Evolutionary conservation across 2,888 invertebrate species (phyloP).

Genomic region (Agriopis leucophaearia): DNA sequence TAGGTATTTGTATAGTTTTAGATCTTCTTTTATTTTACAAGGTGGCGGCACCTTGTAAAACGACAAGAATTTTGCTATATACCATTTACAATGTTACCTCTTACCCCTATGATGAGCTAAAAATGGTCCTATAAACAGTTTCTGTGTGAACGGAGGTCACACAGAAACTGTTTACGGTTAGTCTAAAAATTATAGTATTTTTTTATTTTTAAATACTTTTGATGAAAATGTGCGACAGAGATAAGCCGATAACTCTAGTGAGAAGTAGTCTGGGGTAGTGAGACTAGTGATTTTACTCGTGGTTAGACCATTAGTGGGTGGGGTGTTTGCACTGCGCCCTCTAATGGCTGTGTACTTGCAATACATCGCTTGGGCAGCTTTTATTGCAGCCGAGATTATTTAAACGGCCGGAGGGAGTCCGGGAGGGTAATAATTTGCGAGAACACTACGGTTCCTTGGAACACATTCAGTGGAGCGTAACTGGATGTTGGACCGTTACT

Average conservation of each 20-base stretch:
- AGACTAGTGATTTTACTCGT: slow-evolving; percentile 47
- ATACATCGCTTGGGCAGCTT: slow-evolving; percentile 66
- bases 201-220: no score
- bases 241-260: slow-evolving; percentile 32
- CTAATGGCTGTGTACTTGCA: slow-evolving; percentile 66
- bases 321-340: slow-evolving; percentile 63
- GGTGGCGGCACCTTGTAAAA: no score
- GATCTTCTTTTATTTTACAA: no score
- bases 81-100: no score
- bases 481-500: slow-evolving; percentile 57
- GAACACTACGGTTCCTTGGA: slow-evolving; percentile 50
- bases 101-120: no score
- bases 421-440: slow-evolving; percentile 63
- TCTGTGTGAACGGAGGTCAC: no score
- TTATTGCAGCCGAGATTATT: slow-evolving; percentile 76
- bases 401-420: slow-evolving; percentile 61
- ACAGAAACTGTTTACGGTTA: no score
- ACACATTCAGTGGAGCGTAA: slow-evolving; percentile 54
- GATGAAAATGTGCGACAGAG: no score
- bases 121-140: no score
- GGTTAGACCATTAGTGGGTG: slow-evolving; percentile 59
- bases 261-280: slow-evolving; percentile 4
- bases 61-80: no score
- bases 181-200: no score
- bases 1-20: no score